phyloP scores from a whole-genome alignment of 1,140 invertebrate species.

The Drosophila tropicalis region DNA sequence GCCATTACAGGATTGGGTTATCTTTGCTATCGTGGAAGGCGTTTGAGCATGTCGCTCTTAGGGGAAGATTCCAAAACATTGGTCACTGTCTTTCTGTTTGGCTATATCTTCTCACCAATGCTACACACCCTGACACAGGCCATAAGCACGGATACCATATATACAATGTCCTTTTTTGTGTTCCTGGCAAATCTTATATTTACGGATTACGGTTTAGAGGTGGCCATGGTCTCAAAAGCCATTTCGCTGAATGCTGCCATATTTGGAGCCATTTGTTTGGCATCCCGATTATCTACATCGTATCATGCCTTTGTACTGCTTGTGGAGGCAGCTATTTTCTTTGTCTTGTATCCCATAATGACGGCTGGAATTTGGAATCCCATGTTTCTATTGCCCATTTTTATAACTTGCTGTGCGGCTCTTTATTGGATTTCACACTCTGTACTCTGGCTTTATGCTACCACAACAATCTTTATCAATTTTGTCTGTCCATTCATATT shows the following conservation, averaged over 20 bases:
- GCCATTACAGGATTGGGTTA: conserved; percentile 85
- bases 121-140: conserved; percentile 97
- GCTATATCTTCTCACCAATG: conserved; percentile 94
- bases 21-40: conserved; percentile 70
- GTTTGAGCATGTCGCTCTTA: conserved; percentile 63
- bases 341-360: conserved; percentile 94
- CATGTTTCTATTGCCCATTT: conserved; percentile 67
- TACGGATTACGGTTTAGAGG: conserved; percentile 94
- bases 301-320: conserved; percentile 95
- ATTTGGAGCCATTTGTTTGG: conserved; percentile 96
- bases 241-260: conserved; percentile 95
- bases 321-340: conserved; percentile 92
- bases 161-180: conserved; percentile 94
- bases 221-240: conserved; percentile 91
- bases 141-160: conserved; percentile 98
- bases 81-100: conserved; percentile 91
- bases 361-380: conserved; percentile 85
- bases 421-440: conserved; percentile 85
- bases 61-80: conserved; percentile 87
- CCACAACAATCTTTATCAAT: conserved; percentile 87
- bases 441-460: conserved; percentile 86
- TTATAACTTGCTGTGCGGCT: conserved; percentile 65
- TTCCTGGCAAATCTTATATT: conserved; percentile 94
- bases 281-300: conserved; percentile 93
- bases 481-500: conserved; percentile 92